Conservation (phyloP, 2,113 vertebrate genomes). For the Spilogale gracilis region DNA sequence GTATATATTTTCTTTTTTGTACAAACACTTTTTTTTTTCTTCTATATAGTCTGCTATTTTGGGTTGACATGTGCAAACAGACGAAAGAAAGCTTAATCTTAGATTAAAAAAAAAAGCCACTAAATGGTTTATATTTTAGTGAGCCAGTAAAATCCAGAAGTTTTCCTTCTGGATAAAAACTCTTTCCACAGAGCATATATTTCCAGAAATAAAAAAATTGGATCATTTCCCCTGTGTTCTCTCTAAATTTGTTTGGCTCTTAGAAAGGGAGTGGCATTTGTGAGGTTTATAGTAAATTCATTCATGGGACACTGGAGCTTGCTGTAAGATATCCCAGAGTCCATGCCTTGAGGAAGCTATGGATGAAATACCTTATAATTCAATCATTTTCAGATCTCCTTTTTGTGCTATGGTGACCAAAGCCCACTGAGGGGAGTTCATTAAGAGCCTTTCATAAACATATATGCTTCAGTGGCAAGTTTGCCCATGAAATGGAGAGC, state of each 20-base stretch:
- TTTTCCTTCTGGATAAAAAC: slow-evolving; percentile 71
- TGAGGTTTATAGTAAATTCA: slow-evolving; percentile 41
- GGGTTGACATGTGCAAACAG: slow-evolving; percentile 78
- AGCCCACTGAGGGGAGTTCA: not conserved
- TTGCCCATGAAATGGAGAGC: slow-evolving; percentile 3
- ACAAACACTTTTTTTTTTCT: slow-evolving; percentile 56
- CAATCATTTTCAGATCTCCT: slow-evolving; percentile 36
- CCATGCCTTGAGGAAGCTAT: not conserved
- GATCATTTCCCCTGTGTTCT: slow-evolving; percentile 41
- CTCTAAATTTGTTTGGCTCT: slow-evolving; percentile 57
- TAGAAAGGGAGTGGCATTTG: not conserved
- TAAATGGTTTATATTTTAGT: slow-evolving; percentile 77
- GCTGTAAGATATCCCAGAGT: not conserved
- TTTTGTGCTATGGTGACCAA: slow-evolving; percentile 45
- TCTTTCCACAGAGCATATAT: slow-evolving; percentile 60
- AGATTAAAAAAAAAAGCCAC: slow-evolving; percentile 54
- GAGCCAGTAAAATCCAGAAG: slow-evolving; percentile 77
- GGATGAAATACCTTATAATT: not conserved
- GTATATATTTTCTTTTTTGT: slow-evolving; percentile 71
- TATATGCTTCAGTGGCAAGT: not conserved
- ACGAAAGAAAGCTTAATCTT: slow-evolving; percentile 76
- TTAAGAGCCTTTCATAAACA: slow-evolving; percentile 1
- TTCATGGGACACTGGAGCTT: not conserved
- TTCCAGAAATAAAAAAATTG: slow-evolving; percentile 66
- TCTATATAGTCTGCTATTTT: slow-evolving; percentile 74